Evolutionary conservation across 1,140 invertebrate species (phyloP), one percentile per base, ranked within the genome.

Genomic region (Drosophila pseudoananassae): DNA sequence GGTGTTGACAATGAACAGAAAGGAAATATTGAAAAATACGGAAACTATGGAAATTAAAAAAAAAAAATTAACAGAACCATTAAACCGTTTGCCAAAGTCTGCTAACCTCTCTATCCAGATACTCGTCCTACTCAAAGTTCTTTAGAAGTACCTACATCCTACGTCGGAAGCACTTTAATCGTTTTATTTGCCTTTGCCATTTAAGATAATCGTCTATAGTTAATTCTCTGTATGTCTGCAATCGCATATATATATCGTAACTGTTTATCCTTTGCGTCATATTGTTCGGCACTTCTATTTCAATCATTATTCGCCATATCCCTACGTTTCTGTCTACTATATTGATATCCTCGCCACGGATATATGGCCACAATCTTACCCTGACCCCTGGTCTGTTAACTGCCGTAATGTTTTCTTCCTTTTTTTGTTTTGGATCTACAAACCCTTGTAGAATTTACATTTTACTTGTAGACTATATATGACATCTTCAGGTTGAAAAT

Each of bases 131-230:
- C 46, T 85, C 47, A 29, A 64, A 76, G 58, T 52, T 69, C 55
- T 59, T 50, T 73, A 74, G 53, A 69, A 57, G 56, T 75, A 74
- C 77, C 77, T 85, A 85, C 55, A 81, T 71, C 58, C 83, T 85
- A 85, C 54, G 51, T 87, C 82, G 82, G 82, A 85, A 85, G 82
- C 82, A 85, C 82, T 88, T 88, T 78, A 76, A 72, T 85, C 83
- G 54, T 68, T 85, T 87, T 85, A 82, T 85, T 85, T 85, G 83
- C 82, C 82, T 72, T 85, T 88, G 78, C 83, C 70, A 60, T 78
- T 50, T 58, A 43, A 57, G 65, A 68, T 78, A 71, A 65, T 80
- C 53, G 51, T 64, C 59, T 74, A 50, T 72, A 47, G 55, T 12
- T 71, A 65, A 56, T 66, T 77, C 33, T 58, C 46, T 60, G 43